Percentiles rank a stretch among this genome's conserved stretches.
These are phyloP conservation scores for Sinocyclocheilus maitianheensis DNA, from an alignment of 2,113 vertebrate species.

Conservation along the genomic window DNA sequence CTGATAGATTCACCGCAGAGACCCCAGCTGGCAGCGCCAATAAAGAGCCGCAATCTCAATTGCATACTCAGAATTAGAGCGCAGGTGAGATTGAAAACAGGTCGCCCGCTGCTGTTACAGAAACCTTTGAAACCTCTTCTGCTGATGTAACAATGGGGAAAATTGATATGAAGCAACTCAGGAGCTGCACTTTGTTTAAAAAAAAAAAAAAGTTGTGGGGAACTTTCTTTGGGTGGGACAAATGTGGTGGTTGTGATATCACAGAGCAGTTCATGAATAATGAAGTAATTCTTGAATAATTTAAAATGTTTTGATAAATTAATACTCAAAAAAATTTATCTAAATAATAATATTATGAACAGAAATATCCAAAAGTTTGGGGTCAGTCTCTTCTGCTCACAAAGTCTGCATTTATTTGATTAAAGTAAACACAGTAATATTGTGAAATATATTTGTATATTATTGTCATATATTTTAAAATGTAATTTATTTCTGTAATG, in stretches of 20 bases:
- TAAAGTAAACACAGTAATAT: too few relatives aligned
- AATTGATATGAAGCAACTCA: background rate
- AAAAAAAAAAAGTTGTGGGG: background rate
- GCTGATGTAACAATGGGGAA: background rate
- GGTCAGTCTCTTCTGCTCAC: too few relatives aligned
- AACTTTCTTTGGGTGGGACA: background rate
- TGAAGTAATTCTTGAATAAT: background rate
- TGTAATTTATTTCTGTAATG: too few relatives aligned
- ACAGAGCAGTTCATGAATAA: background rate
- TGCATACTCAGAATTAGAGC: background rate
- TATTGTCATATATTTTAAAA: too few relatives aligned
- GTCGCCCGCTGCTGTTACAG: background rate
- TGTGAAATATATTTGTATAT: too few relatives aligned
- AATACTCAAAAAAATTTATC: background rate
- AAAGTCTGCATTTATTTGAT: too few relatives aligned
- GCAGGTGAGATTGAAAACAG: slow-evolving; percentile 19
- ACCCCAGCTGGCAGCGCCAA: background rate
- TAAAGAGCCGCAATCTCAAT: slow-evolving; percentile 13
- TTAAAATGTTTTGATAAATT: background rate
- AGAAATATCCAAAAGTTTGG: too few relatives aligned
- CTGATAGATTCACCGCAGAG: slow-evolving; percentile 20
- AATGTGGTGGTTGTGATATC: background rate
- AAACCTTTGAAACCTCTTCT: slow-evolving; percentile 7
- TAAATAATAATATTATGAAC: background rate
- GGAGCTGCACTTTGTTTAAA: background rate